Base-by-base conservation (phyloP, 92 coral and sea anemone species). In the Scolanthus callimorphus region DNA sequence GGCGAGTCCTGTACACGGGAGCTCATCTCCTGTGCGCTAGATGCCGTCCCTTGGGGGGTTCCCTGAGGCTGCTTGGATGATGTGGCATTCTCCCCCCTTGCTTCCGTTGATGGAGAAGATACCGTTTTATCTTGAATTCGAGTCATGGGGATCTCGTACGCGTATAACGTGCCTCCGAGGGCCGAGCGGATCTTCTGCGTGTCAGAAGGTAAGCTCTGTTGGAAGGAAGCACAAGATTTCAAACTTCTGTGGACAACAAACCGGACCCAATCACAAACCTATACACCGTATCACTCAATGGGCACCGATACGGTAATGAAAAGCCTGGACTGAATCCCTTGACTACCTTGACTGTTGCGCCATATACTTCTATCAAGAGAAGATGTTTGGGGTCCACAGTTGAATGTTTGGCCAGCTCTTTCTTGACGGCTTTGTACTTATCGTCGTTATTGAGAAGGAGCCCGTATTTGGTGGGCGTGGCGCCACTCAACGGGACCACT, bases 271-370 rank as follows among this genome's bases (percentile, higher is more conserved):
- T n/a, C n/a, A n/a, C n/a, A n/a, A n/a, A n/a, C n/a, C n/a, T n/a
- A n/a, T n/a, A n/a, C n/a, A n/a, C n/a, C n/a, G n/a, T n/a, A n/a
- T n/a, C n/a, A n/a, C n/a, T n/a, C n/a, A n/a, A n/a, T n/a, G n/a
- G n/a, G n/a, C n/a, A n/a, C n/a, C n/a, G n/a, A n/a, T n/a, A n/a
- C n/a, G n/a, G n/a, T n/a, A n/a, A n/a, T n/a, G n/a, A n/a, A n/a
- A n/a, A n/a, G n/a, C n/a, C n/a, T n/a, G n/a, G n/a, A n/a, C n/a
- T n/a, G n/a, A n/a, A n/a, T n/a, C n/a, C n/a, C n/a, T n/a, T n/a
- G n/a, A n/a, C 23, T 74, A 91, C 97, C 97, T 88, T 91, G 28
- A 91, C 80, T 30, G 92, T 74, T 20, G 97, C 97, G 26, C 97
- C 97, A 88, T 80, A 75, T 49, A 91, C 74, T 56, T 92, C 98